Percentiles rank a stretch among this genome's conserved stretches.
Evolutionary conservation across 2,888 invertebrate genomes (phyloP).

Genomic region (Camptogramma bilineatum): DNA sequence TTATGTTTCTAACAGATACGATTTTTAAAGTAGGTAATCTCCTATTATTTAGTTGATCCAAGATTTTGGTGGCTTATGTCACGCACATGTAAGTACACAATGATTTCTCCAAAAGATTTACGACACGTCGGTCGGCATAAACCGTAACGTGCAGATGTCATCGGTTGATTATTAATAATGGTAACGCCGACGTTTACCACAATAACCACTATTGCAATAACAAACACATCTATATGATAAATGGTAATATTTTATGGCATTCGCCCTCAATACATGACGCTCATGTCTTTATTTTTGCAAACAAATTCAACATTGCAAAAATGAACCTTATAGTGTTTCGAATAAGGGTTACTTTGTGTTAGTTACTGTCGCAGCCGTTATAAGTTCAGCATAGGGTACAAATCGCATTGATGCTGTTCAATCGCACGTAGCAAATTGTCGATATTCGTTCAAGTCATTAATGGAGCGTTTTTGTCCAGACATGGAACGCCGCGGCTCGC

Average conservation of each 20-base stretch:
- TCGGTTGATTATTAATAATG: constrained; percentile 73
- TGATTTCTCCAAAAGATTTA: constrained; percentile 51
- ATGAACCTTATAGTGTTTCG: constrained; percentile 26
- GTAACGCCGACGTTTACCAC: constrained; percentile 80
- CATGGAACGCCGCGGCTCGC: constrained; percentile 50
- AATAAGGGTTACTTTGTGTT: constrained; percentile 40
- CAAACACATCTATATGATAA: constrained; percentile 81
- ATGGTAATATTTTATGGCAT: constrained; percentile 81
- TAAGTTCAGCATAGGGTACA: constrained; percentile 64
- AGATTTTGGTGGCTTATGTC: constrained; percentile 46
- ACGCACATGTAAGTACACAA: constrained; percentile 49
- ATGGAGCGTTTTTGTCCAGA: constrained; percentile 66
- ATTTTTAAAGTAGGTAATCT: neutral
- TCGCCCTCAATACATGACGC: constrained; percentile 75
- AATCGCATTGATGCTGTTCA: constrained; percentile 79
- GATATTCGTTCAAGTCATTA: constrained; percentile 76
- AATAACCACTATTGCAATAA: constrained; percentile 77
- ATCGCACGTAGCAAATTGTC: constrained; percentile 84
- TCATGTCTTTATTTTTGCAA: constrained; percentile 77
- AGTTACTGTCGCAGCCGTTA: constrained; percentile 50
- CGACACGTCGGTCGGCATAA: constrained; percentile 53
- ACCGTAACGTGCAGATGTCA: constrained; percentile 74
- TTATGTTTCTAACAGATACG: neutral
- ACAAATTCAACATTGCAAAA: constrained; percentile 48
- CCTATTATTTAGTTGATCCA: constrained; percentile 5